These are phyloP conservation scores for Lichenostomus cassidix DNA, from an alignment of 2,113 vertebrate species.

Conservation along the genomic window DNA sequence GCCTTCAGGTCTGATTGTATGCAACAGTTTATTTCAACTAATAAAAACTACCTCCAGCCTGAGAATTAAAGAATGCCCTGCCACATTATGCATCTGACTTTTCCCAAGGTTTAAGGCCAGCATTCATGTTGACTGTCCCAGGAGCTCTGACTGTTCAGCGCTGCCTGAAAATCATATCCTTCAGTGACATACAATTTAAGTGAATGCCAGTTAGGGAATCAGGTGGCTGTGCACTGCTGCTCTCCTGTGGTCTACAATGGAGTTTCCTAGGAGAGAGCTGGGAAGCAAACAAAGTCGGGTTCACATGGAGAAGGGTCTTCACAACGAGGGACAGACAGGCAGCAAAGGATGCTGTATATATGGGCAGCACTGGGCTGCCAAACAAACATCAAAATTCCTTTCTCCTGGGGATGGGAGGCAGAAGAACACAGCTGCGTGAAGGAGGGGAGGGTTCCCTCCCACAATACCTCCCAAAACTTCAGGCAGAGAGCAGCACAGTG, in stretches of 20 bases:
- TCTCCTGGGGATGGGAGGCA: not conserved
- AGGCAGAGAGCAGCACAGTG: not conserved
- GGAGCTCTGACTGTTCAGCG: not conserved
- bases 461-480: not conserved
- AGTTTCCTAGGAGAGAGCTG: not conserved
- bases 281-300: not conserved
- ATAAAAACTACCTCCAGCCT: constrained; percentile 2
- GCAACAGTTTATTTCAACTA: constrained; percentile 1
- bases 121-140: not conserved
- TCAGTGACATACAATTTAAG: not conserved
- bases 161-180: not conserved
- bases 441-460: not conserved
- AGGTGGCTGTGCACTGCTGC: constrained; percentile 7
- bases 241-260: not conserved
- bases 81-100: not conserved
- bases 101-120: not conserved
- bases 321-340: not conserved
- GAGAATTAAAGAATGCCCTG: not conserved
- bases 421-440: fast-evolving
- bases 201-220: not conserved
- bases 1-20: not conserved
- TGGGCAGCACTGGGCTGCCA: not conserved
- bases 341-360: not conserved
- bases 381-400: not conserved
- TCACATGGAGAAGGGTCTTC: not conserved